A percentile compares a stretch with the other conserved stretches of the same genome.
These are phyloP conservation scores for Mycteria americana DNA, from an alignment of 2,797 vertebrate genomes.

Conservation along the genomic window DNA sequence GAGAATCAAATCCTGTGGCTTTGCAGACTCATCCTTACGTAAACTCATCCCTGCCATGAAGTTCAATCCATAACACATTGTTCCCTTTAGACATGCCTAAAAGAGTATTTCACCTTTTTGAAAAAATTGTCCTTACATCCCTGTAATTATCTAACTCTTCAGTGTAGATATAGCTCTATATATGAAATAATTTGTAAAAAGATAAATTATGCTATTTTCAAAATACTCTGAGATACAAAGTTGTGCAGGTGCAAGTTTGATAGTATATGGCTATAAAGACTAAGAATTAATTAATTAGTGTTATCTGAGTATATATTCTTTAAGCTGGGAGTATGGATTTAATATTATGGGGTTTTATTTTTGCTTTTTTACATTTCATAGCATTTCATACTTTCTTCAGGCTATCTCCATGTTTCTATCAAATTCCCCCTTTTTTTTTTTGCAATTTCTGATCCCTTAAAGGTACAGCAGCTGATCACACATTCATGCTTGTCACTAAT, in stretches of 20 bases:
- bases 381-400: background rate
- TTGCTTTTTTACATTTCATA: background rate
- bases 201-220: conserved; percentile 64
- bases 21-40: background rate
- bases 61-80: background rate
- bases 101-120: conserved; percentile 20
- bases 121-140: conserved; percentile 42
- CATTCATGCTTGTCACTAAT: background rate
- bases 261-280: conserved; percentile 11
- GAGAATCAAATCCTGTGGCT: background rate
- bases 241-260: conserved; percentile 37
- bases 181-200: conserved; percentile 59
- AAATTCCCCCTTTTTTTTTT: background rate
- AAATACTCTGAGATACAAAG: conserved; percentile 63
- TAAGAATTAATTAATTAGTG: conserved; percentile 28
- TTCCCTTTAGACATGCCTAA: conserved; percentile 30
- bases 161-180: conserved; percentile 38
- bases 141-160: conserved; percentile 19
- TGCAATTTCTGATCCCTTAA: background rate
- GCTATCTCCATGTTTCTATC: background rate
- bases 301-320: conserved; percentile 34
- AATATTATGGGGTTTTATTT: background rate
- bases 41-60: conserved; percentile 8
- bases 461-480: conserved; percentile 10
- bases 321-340: background rate